phyloP scores from a whole-genome alignment of 2,113 vertebrate genomes.

The Oreochromis tanganicae region DNA sequence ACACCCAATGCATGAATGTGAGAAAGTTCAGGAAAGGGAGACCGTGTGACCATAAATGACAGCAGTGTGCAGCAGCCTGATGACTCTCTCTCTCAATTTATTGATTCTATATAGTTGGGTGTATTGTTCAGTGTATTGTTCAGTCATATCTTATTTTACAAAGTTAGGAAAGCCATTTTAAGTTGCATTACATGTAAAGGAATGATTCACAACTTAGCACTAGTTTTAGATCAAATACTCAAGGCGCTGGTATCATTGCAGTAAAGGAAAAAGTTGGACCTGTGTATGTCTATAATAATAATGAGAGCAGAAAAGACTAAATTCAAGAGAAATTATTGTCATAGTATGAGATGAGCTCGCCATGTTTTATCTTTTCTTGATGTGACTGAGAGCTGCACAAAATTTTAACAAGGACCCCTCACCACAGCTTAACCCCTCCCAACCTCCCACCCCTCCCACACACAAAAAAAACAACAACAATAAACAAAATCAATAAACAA shows the following conservation, averaged over 20 bases:
- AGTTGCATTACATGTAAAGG: not conserved
- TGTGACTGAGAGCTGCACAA: not conserved
- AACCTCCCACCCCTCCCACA: not conserved
- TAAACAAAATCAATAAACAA: not conserved
- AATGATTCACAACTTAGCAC: not conserved
- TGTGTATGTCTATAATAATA: not conserved
- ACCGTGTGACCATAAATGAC: not conserved
- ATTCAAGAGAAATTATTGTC: not conserved
- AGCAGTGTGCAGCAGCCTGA: not conserved
- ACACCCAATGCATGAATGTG: not conserved
- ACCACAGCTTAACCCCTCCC: not conserved
- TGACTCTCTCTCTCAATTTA: not conserved
- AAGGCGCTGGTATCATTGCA: accelerated
- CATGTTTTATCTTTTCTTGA: not conserved
- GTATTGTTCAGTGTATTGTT: not conserved
- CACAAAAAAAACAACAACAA: not conserved
- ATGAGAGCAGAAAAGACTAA: not conserved
- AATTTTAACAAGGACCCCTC: not conserved
- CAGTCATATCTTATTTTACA: not conserved
- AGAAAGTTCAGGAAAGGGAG: not conserved
- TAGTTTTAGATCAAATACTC: not conserved
- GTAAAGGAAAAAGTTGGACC: not conserved
- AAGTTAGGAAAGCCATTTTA: not conserved
- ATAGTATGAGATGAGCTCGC: not conserved
- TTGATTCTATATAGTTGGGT: not conserved